These are phyloP conservation scores for Tamias sibiricus DNA, from an alignment of 2,113 vertebrate genomes.

Conservation along the genomic window DNA sequence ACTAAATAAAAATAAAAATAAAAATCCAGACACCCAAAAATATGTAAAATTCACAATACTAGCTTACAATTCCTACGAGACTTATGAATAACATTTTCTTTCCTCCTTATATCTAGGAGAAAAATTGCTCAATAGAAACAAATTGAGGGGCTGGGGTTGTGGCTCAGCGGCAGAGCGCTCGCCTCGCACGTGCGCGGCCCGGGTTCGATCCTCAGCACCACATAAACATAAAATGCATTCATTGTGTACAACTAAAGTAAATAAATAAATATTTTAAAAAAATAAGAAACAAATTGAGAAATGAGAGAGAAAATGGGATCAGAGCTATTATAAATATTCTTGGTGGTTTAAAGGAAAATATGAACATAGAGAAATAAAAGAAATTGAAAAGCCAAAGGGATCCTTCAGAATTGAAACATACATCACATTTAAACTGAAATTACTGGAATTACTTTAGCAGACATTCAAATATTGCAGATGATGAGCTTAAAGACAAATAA, in stretches of 20 bases:
- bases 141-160: too few relatives aligned
- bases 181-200: too few relatives aligned
- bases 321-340: not conserved
- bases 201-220: too few relatives aligned
- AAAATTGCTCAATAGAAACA: not conserved
- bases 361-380: not conserved
- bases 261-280: too few relatives aligned
- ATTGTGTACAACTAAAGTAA: too few relatives aligned
- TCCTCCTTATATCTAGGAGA: not conserved
- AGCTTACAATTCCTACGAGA: not conserved
- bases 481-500: not conserved
- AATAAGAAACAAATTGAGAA: too few relatives aligned
- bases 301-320: not conserved
- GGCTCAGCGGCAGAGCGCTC: too few relatives aligned
- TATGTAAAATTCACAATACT: not conserved
- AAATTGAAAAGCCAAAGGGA: not conserved
- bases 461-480: not conserved
- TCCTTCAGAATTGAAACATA: slow-evolving; percentile 8
- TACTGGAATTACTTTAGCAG: not conserved
- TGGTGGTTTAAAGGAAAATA: not conserved
- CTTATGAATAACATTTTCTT: not conserved
- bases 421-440: not conserved
- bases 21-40: not conserved
- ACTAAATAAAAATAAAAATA: too few relatives aligned
- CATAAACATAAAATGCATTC: too few relatives aligned